Evolutionary conservation across 2,797 vertebrate species (phyloP), one percentile per base, ranked within the genome.

Genomic region (Pseudocheirus occidentalis): DNA sequence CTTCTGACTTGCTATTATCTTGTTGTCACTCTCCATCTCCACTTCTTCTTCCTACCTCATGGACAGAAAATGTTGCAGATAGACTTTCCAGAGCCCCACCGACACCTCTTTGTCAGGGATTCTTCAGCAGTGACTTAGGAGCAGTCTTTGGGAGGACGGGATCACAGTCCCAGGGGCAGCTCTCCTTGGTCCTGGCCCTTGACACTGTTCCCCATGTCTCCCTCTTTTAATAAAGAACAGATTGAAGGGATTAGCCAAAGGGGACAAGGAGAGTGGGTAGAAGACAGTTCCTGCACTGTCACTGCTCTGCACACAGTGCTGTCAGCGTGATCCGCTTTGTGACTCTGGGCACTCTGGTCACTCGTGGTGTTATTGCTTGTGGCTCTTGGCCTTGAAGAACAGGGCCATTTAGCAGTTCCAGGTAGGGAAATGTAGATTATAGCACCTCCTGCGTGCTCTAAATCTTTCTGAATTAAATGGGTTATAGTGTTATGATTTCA

Each of bases 71-170:
- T n/a, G 62, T 66, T 66, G 59, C 31, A 18, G 34, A 7, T 5
- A 66, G 62, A 40, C n/a, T n/a, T 40, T 81, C 40, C 21, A 3
- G 18, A 40, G n/a, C n/a, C n/a, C n/a, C n/a, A 1, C 5, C 10
- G 73, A 46, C 0, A 18, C 73, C 73, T 46, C 40, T 11, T 40
- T 81, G 73, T 81, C 40, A 24, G 46, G n/a, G 7, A 40, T 24
- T 24, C 66, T 73, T 40, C 66, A 40, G 7, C 5, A n/a, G 4
- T 24, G 18, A 40, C n/a, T 73, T 21, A 40, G 66, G 5, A 0
- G 2, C 1, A 1, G 5, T 18, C 13, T 1, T 12, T 18, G 2
- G 73, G 40, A 46, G 21, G 21, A 27, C 34, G 2, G 6, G 59
- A 34, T 62, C 13, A 14, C 34, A n/a, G 16, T 21, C 5, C 14